Percentiles rank a stretch among this genome's conserved stretches.
These are phyloP conservation scores for Bufo bufo DNA, from an alignment of 2,113 vertebrate species.

Conservation along the genomic window DNA sequence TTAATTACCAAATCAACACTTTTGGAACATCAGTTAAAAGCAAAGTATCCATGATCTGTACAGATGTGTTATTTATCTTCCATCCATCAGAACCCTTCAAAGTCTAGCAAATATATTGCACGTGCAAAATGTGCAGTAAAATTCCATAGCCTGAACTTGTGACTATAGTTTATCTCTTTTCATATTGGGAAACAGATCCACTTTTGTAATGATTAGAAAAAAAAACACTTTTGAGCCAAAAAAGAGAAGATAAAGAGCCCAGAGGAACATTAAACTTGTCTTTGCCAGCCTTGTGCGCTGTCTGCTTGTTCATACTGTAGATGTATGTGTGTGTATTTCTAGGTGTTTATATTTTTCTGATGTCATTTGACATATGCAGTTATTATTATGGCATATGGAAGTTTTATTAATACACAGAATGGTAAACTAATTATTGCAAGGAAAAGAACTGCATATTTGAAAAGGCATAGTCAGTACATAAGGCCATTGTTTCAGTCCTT, in stretches of 20 bases:
- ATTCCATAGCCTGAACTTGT: constrained; percentile 18
- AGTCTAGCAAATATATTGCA: neutral
- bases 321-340: neutral
- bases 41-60: neutral
- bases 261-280: constrained; percentile 16
- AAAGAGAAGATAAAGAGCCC: neutral
- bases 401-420: neutral
- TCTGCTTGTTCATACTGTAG: neutral
- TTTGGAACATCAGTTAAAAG: neutral
- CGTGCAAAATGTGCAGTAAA: neutral
- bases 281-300: neutral
- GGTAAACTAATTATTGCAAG: neutral
- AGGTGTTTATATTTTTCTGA: neutral
- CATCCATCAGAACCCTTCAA: neutral
- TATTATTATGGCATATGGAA: neutral
- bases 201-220: constrained; percentile 27
- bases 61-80: neutral
- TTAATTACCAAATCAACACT: neutral
- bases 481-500: too few relatives aligned
- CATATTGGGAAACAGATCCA: neutral
- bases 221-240: neutral
- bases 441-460: too few relatives aligned
- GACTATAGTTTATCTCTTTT: neutral
- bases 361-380: neutral
- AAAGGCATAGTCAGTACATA: too few relatives aligned